Conservation (phyloP, 2,113 vertebrate genomes). For the Toxotes chatareus region DNA sequence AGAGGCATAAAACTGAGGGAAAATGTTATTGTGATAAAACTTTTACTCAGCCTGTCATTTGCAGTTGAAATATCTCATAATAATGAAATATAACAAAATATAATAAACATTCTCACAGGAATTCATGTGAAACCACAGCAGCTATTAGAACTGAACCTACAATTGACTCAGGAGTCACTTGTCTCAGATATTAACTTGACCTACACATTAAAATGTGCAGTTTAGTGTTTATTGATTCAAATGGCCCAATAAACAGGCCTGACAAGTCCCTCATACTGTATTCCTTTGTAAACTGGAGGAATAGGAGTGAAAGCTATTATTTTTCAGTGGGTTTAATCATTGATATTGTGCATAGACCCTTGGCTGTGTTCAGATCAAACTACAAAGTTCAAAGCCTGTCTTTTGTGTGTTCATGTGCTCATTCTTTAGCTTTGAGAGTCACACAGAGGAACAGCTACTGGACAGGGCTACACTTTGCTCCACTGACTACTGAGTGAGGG, state of each 20-base stretch:
- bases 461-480: conserved; percentile 10
- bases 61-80: background rate
- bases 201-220: no score
- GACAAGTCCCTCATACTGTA: background rate
- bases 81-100: no score
- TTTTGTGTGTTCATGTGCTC: conserved; percentile 13
- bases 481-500: background rate
- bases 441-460: conserved; percentile 14
- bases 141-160: background rate
- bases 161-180: no score
- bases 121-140: background rate
- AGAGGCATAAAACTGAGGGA: no score
- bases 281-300: background rate
- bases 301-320: conserved; percentile 27
- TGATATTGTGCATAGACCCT: conserved; percentile 54
- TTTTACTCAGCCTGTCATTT: background rate
- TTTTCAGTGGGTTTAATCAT: conserved; percentile 72
- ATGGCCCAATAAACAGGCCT: background rate
- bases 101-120: no score
- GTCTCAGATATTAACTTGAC: background rate
- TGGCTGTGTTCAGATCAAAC: conserved; percentile 54
- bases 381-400: conserved; percentile 72
- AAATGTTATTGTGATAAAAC: no score
- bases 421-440: conserved; percentile 12
- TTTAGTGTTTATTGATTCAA: background rate